A percentile compares a stretch with the other conserved stretches of the same genome.
phyloP scores from a whole-genome alignment of 2,797 vertebrate species.

The Semaprochilodus insignis region DNA sequence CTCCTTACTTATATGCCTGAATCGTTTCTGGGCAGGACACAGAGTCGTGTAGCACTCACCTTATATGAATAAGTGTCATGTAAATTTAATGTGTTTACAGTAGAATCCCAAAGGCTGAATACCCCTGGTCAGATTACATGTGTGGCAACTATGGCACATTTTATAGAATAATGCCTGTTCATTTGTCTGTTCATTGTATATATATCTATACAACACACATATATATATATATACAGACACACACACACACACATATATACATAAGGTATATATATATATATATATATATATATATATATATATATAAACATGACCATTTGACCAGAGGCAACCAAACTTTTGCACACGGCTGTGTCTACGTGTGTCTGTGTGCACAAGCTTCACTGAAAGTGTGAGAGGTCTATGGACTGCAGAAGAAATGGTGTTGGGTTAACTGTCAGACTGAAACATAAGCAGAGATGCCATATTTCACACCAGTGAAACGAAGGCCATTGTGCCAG shows the following conservation, averaged over 20 bases:
- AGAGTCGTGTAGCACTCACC: neutral
- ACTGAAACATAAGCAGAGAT: slow-evolving; percentile 29
- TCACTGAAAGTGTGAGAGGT: slow-evolving; percentile 1
- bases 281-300: too few species aligned
- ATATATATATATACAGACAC: too few species aligned
- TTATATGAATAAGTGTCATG: neutral
- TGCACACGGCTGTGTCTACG: neutral
- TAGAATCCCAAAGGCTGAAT: too few species aligned
- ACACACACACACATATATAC: too few species aligned
- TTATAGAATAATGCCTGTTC: too few species aligned
- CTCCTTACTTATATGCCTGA: too few species aligned
- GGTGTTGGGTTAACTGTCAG: slow-evolving; percentile 31
- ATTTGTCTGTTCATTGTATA: too few species aligned
- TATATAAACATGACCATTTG: too few species aligned
- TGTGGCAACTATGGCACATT: too few species aligned
- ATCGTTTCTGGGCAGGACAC: neutral
- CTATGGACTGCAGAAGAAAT: neutral
- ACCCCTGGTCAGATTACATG: too few species aligned
- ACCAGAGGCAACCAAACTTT: neutral
- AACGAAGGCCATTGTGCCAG: neutral
- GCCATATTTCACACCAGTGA: neutral
- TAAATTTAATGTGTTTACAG: neutral
- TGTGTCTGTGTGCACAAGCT: slow-evolving; percentile 4
- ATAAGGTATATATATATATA: too few species aligned
- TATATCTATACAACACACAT: too few species aligned